A percentile compares a stretch with the other conserved stretches of the same genome.
phyloP scores from a whole-genome alignment of 2,113 vertebrate genomes.

The Alouatta palliata region DNA sequence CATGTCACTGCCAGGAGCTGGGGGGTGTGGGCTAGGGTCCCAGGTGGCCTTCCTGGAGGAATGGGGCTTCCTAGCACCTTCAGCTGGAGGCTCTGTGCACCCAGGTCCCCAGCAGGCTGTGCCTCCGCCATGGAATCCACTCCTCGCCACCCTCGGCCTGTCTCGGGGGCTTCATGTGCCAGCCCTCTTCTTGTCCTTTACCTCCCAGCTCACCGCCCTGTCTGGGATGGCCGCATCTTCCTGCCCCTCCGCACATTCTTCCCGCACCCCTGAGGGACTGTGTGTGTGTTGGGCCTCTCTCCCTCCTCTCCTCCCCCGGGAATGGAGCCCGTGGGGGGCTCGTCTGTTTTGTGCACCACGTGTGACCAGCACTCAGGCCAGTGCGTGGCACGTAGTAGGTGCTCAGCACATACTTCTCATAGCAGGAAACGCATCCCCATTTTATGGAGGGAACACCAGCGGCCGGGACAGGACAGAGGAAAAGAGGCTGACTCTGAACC shows the following conservation, averaged over 20 bases:
- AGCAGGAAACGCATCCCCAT: not conserved
- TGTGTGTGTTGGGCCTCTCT: not conserved
- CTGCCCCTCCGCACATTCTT: too few relatives aligned
- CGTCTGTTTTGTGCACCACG: not conserved
- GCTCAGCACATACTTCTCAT: not conserved
- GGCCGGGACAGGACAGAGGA: not conserved
- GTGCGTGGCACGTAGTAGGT: not conserved
- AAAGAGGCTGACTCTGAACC: not conserved
- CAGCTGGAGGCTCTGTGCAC: too few relatives aligned
- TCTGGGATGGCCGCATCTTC: not conserved
- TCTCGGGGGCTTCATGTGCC: too few relatives aligned
- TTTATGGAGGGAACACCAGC: not conserved
- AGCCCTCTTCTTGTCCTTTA: not conserved
- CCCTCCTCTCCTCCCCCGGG: not conserved
- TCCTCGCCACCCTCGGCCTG: not conserved
- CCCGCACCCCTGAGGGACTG: not conserved
- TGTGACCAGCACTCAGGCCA: not conserved
- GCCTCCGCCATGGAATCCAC: not conserved
- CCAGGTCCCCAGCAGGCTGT: not conserved
- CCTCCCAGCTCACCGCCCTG: not conserved
- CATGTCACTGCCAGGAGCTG: too few relatives aligned
- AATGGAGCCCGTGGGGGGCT: accelerated
- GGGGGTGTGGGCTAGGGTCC: too few relatives aligned
- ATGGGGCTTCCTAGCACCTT: accelerated
- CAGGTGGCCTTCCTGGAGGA: not conserved